phyloP scores from a whole-genome alignment of 2,797 vertebrate genomes.

The Anniella stebbinsi region DNA sequence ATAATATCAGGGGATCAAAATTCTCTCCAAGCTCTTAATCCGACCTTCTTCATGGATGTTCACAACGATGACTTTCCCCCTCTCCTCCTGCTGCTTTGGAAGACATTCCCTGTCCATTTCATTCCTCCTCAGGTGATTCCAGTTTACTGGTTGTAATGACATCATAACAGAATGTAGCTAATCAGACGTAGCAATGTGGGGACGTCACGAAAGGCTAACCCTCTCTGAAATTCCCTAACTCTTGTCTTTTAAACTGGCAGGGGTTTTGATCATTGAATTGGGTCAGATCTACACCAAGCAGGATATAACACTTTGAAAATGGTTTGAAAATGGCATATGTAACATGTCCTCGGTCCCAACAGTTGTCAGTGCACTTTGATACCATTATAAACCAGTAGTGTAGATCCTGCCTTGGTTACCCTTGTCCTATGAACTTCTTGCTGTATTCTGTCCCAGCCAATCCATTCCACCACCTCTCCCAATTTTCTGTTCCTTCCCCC shows the following conservation, averaged over 20 bases:
- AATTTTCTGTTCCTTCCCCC: neutral
- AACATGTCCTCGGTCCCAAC: too few relatives aligned
- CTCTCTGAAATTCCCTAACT: neutral
- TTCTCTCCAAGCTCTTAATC: neutral
- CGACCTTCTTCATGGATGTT: neutral
- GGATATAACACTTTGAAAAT: too few relatives aligned
- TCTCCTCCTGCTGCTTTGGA: neutral
- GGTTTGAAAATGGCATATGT: too few relatives aligned
- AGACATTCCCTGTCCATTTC: neutral
- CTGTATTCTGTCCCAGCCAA: neutral
- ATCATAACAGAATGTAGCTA: neutral
- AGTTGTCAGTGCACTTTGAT: too few relatives aligned
- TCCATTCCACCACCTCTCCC: neutral
- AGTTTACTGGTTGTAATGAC: neutral
- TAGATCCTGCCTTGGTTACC: neutral
- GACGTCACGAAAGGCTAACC: neutral
- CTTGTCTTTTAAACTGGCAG: neutral
- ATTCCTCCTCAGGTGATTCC: neutral
- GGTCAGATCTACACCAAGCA: too few relatives aligned
- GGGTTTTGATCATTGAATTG: neutral
- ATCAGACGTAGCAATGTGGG: neutral
- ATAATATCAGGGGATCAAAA: neutral
- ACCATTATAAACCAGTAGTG: too few relatives aligned
- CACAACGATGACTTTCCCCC: neutral
- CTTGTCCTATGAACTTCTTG: constrained; percentile 15